phyloP scores from a whole-genome alignment of 2,797 vertebrate genomes.

The Acanthis flammea region DNA sequence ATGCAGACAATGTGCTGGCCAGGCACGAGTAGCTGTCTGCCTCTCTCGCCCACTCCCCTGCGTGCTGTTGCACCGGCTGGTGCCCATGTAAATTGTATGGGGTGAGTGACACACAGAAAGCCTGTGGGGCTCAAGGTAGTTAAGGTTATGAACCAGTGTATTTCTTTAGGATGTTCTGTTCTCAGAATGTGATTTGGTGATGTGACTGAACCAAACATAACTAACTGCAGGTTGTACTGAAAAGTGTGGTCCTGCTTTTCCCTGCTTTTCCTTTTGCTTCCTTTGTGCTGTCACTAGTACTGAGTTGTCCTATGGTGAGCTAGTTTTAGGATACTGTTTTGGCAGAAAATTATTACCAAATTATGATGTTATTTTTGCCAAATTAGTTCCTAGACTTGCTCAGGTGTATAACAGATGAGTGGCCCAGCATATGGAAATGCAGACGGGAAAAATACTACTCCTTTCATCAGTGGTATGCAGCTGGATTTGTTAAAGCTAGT shows the following conservation, averaged over 20 bases:
- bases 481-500: neutral
- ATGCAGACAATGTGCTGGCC: neutral
- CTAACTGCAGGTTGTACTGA: neutral
- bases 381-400: neutral
- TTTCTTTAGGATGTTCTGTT: neutral
- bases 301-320: neutral
- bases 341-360: neutral
- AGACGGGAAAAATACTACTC: neutral
- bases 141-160: neutral
- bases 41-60: neutral
- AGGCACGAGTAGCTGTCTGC: neutral
- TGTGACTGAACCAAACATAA: neutral
- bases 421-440: neutral
- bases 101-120: accelerated
- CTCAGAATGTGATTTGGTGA: neutral
- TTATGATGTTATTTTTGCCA: neutral
- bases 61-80: neutral
- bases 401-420: neutral
- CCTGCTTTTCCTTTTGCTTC: neutral
- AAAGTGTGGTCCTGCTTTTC: neutral
- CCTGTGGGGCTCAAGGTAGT: neutral
- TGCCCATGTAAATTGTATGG: neutral
- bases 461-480: neutral
- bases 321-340: neutral
- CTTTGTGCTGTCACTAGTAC: neutral